A percentile compares a stretch with the other conserved stretches of the same genome.
These are phyloP conservation scores for Lycocorax pyrrhopterus DNA, from an alignment of 2,113 vertebrate genomes.

Conservation along the genomic window DNA sequence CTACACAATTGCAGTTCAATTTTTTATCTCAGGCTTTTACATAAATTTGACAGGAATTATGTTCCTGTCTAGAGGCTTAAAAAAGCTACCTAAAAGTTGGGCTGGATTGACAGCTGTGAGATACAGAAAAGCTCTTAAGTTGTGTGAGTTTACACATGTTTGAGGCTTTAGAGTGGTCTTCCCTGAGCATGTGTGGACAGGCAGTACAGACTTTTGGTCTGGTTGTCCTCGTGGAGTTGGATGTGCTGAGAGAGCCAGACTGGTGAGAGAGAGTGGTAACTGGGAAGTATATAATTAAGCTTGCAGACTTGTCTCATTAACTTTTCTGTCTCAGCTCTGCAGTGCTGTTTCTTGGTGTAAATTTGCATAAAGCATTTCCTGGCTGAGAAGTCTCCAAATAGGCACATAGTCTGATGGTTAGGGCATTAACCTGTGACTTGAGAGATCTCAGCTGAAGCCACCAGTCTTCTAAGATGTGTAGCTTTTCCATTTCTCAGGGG, in stretches of 20 bases:
- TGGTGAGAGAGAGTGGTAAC: neutral
- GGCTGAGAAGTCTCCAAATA: neutral
- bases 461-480: neutral
- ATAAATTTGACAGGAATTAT: neutral
- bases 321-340: neutral
- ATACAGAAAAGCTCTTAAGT: neutral
- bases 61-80: neutral
- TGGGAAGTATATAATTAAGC: neutral
- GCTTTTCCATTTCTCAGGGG: neutral
- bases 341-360: neutral
- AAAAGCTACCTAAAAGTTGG: neutral
- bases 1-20: neutral
- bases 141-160: neutral
- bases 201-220: neutral
- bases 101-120: neutral
- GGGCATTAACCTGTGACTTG: neutral
- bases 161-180: neutral
- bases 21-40: neutral
- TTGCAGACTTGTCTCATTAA: neutral
- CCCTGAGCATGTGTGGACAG: neutral
- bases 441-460: neutral
- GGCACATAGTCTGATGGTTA: neutral
- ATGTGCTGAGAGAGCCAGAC: neutral
- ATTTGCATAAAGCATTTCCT: conserved; percentile 21
- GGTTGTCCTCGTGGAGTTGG: neutral